Conservation (phyloP, 2,113 vertebrate species). For the Chascanopsetta lugubris region DNA sequence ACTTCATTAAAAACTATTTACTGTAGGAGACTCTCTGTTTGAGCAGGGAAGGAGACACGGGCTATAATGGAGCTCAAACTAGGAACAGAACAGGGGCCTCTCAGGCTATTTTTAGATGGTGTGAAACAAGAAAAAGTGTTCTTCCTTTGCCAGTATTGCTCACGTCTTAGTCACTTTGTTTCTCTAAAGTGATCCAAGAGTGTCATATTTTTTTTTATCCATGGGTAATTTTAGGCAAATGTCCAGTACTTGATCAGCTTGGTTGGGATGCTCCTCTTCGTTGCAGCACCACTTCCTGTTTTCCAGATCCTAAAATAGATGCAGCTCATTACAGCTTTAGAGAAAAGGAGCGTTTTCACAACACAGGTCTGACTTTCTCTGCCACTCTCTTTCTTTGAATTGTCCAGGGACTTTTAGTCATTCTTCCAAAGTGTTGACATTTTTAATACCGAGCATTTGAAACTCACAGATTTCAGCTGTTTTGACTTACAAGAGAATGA, state of each 20-base stretch:
- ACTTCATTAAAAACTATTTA: not conserved
- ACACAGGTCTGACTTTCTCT: slow-evolving; percentile 1
- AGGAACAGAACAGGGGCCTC: not conserved
- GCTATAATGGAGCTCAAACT: not conserved
- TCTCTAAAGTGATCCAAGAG: slow-evolving; percentile 23
- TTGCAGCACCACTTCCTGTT: slow-evolving; percentile 22
- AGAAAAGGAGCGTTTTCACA: slow-evolving; percentile 19
- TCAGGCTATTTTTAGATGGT: slow-evolving; percentile 4
- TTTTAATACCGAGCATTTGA: not conserved
- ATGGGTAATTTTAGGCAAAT: slow-evolving; percentile 48
- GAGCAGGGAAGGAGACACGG: not conserved
- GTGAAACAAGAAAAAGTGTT: no score
- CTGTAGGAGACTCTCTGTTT: not conserved
- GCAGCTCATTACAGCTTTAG: not conserved
- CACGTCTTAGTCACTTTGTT: slow-evolving; percentile 21
- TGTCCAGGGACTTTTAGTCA: slow-evolving; percentile 1
- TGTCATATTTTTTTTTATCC: slow-evolving; percentile 20
- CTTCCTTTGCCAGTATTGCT: not conserved
- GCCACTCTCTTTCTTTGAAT: slow-evolving; percentile 1
- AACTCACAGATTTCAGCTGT: not conserved
- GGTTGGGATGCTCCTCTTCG: slow-evolving; percentile 9
- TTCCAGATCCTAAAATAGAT: slow-evolving; percentile 31
- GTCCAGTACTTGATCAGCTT: slow-evolving; percentile 15
- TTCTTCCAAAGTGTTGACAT: not conserved
- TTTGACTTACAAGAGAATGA: slow-evolving; percentile 7